Percentiles rank a stretch among this genome's conserved stretches.
These are phyloP conservation scores for Epinephelus coioides DNA, from an alignment of 2,797 vertebrate species.

Conservation along the genomic window DNA sequence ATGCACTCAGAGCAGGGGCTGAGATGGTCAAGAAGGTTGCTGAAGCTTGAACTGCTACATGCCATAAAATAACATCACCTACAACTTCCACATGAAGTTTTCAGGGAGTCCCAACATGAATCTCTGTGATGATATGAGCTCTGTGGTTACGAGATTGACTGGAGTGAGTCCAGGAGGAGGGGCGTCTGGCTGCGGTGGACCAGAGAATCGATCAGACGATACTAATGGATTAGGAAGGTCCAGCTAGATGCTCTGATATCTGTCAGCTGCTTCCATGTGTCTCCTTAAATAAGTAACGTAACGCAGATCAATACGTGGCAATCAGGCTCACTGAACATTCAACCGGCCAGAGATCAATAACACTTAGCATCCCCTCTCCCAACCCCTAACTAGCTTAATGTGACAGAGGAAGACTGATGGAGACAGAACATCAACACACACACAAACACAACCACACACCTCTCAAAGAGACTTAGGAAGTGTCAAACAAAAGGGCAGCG, in stretches of 20 bases:
- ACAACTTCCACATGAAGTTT: no score
- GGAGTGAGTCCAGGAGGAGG: conserved; percentile 32
- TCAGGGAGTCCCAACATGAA: conserved; percentile 9
- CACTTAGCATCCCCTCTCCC: conserved; percentile 66
- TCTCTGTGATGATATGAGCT: conserved; percentile 27
- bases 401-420: conserved; percentile 69
- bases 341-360: conserved; percentile 75
- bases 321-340: conserved; percentile 67
- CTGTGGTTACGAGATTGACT: conserved; percentile 44
- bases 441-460: conserved; percentile 8
- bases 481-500: conserved; percentile 54
- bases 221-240: conserved; percentile 77
- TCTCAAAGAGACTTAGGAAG: conserved; percentile 38
- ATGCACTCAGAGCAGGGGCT: no score
- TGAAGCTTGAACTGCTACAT: no score
- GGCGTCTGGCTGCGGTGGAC: conserved; percentile 3
- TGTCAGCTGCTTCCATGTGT: conserved; percentile 67
- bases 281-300: conserved; percentile 63
- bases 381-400: conserved; percentile 65
- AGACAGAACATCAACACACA: conserved; percentile 34
- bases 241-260: conserved; percentile 61
- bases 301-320: conserved; percentile 63
- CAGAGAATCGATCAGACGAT: conserved; percentile 63
- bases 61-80: no score
- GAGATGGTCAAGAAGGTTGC: no score